phyloP scores from a whole-genome alignment of 2,888 invertebrate genomes.

The Spisula subtruncata region DNA sequence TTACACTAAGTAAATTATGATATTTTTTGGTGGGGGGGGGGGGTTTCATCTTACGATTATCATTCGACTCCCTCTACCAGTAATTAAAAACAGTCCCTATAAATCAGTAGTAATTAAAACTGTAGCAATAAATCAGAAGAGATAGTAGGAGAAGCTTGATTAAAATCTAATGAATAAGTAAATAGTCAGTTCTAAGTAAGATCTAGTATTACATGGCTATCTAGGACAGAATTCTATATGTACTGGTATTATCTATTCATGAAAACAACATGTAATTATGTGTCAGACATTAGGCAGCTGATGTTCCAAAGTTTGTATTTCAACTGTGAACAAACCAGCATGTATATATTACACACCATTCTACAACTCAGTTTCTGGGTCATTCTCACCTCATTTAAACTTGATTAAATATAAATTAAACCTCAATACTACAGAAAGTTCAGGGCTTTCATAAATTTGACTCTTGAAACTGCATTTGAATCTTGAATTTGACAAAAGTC shows the following conservation, averaged over 20 bases:
- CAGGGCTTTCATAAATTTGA: too few species aligned
- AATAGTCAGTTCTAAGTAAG: not conserved
- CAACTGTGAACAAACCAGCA: not conserved
- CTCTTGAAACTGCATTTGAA: too few species aligned
- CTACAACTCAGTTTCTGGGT: too few species aligned
- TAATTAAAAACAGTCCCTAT: not conserved
- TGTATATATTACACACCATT: not conserved
- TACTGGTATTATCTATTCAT: slow-evolving; percentile 4
- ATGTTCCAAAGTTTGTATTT: not conserved
- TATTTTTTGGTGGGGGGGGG: too few species aligned
- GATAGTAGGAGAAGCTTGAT: not conserved
- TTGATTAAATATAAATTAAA: too few species aligned
- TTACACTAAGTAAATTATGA: not conserved
- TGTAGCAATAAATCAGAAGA: not conserved
- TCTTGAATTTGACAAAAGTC: too few species aligned
- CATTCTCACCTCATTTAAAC: too few species aligned
- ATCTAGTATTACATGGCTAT: not conserved
- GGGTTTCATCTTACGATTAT: not conserved
- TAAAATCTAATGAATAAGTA: slow-evolving; percentile 19
- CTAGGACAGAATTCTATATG: not conserved
- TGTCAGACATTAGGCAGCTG: not conserved
- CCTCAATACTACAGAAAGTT: too few species aligned
- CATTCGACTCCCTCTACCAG: not conserved
- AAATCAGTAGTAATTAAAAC: slow-evolving; percentile 10
- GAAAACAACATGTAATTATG: not conserved